Evolutionary conservation across 2,113 vertebrate species (phyloP), one percentile per base, ranked within the genome.

Genomic region (Benitochromis conjunctus): DNA sequence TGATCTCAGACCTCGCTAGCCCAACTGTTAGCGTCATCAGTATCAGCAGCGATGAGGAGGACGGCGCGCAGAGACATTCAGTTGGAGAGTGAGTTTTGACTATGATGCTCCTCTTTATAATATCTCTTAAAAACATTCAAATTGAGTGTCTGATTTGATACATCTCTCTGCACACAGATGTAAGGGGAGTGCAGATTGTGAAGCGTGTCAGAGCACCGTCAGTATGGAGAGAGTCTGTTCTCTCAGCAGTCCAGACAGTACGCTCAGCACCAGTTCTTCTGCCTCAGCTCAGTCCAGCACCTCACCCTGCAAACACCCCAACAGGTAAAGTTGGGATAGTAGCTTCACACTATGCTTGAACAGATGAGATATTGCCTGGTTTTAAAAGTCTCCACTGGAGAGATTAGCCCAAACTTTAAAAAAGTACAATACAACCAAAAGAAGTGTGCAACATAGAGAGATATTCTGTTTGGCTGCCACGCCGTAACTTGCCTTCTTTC

Each of bases 171-270:
- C 56, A 16, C 36, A 7, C 84, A 99, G 99, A 89, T 99, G 99
- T 91, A 98, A 99, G 91, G 98, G 97, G 10, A 98, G 95, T 94
- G 95, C 98, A 9, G 98, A 98, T 87, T 99, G 99, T 84, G 98
- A 99, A 95, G 98, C 98, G 5, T 99, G 99, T 95, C 97, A 98
- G 95, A 98, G 97, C 94, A 99, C 98, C 4, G 96, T 99, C 95
- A 98, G 97, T 90, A 98, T 99, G 56, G 98, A 98, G 85, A 97
- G 98, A 0, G 98, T 98, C 66, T 99, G 98, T 91, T 99, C 99
- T 12, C 95, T 99, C 76, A 99, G 98, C 91, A 99, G 99, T 89
- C 98, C 99, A 2, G 98, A 99, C 53, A 99, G 98, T 91, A 98
- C 98, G 1, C 95, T 99, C 87, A 99, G 99, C 89, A 98, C 98